Base-by-base conservation (phyloP, 2,888 invertebrate genomes). In the Campoplex nolae region DNA sequence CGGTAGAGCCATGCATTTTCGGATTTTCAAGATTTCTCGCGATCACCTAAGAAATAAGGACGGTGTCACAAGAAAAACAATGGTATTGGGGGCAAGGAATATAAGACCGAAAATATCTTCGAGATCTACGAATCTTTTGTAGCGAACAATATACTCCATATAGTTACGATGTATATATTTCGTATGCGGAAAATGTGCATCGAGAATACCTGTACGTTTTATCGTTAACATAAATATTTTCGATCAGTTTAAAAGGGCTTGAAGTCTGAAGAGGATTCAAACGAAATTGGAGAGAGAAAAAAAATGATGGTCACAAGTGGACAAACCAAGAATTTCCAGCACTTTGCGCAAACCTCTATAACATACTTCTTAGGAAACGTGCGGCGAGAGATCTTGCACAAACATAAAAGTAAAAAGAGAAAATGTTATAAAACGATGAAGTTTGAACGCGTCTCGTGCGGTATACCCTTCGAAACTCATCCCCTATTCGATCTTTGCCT, bases 401-500 rank as follows among this genome's bases (percentile, higher is more conserved):
- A 79, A 56, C 11, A 67, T 65, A 62, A 48, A 71, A 80, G 32
- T 67, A 67, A 65, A 80, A 71, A 71, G 48, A 71, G 7, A 81
- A 74, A 73, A 28, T 38, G 86, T 84, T 86, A 84, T 86, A 78
- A 86, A 81, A 81, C 81, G 84, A 77, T 83, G 73, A 86, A 86
- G 81, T 84, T 81, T 81, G 28, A 84, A 84, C 73, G 77, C 68
- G 62, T 62, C 32, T 58, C 73, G 42, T 45, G 74, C 16, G 74
- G 58, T 74, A 71, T 58, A 74, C 58, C 73, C 71, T 32, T 58
- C 38, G 77, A 81, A 74, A 73, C 51, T 74, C 65, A 38, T 68
- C 32, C 68, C 42, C 45, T 79, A 68, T 73, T 42, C 71, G 51
- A 67, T 23, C 45, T 38, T 23, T 23, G 18, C 42, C 8, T 71